Base-by-base conservation (phyloP, 1,140 invertebrate species). In the Schlechtendalia chinensis region DNA sequence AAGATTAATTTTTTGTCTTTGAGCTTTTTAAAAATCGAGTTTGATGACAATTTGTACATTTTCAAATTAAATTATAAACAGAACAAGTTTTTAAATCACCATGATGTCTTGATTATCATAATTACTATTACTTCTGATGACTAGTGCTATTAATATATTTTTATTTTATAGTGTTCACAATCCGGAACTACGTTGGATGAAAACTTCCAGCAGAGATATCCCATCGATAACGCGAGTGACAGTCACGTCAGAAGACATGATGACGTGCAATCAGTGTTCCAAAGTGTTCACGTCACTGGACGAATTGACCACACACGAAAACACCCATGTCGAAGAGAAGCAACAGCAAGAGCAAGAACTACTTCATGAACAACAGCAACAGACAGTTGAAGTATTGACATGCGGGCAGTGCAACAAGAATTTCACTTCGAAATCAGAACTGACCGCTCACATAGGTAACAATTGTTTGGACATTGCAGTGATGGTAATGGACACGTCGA, bases 131-230 rank as follows among this genome's bases (percentile, higher is more conserved):
- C n/a, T n/a, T n/a, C n/a, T n/a, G n/a, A n/a, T n/a, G n/a, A n/a
- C n/a, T n/a, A n/a, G n/a, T n/a, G n/a, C n/a, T n/a, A n/a, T n/a
- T n/a, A n/a, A n/a, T n/a, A n/a, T n/a, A n/a, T 39, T 8, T 65
- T 24, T 5, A 27, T 27, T 39, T 39, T 39, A 8, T 39, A 39
- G 74, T 11, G 74, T 77, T 32, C 74, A 77, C 32, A 77, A 77
- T 24, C 74, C 74, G 10, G 74, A 77, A 45, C 74, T 77, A 19
- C 74, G 74, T 58, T 77, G 74, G 74, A 77, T 77, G 74, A 77
- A 77, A 14, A 77, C 74, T 1, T 77, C 74, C 4, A 77, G 74
- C 14, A n/a, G 74, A 45, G 56, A 77, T 27, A 77, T 77, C 16
- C 74, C 74, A 5, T 77, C 74, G 1, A 77, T 77, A 59, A 77